Percentiles rank a stretch among this genome's conserved stretches.
phyloP scores from a whole-genome alignment of 2,113 vertebrate genomes.

The Carassius carassius region DNA sequence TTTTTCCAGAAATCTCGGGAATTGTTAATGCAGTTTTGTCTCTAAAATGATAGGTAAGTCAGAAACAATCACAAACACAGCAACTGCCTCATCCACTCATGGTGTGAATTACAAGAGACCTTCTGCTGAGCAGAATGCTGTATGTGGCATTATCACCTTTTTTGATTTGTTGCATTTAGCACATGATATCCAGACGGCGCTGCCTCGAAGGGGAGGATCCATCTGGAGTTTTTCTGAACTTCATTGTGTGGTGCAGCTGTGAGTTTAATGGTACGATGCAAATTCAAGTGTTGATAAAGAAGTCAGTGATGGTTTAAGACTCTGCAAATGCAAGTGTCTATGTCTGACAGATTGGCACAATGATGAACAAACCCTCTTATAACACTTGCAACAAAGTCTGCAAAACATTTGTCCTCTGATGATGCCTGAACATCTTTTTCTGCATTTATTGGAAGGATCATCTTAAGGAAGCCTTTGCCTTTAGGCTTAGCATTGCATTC shows the following conservation, averaged over 20 bases:
- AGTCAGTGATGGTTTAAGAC: background rate
- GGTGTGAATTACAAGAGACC: background rate
- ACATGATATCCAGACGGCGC: background rate
- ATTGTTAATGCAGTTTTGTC: background rate
- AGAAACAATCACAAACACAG: background rate
- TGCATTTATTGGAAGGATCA: background rate
- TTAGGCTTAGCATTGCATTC: background rate
- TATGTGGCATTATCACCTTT: background rate
- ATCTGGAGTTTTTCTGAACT: constrained; percentile 28
- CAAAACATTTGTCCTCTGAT: background rate
- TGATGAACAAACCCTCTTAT: constrained; percentile 9
- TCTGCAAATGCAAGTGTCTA: background rate
- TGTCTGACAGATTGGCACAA: background rate
- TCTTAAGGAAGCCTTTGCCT: no score
- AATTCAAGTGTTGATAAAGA: background rate
- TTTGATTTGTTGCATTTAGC: background rate
- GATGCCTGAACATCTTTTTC: background rate
- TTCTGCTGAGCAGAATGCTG: background rate
- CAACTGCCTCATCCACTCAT: background rate
- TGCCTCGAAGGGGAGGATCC: constrained; percentile 24
- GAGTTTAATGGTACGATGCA: background rate
- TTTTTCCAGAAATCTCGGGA: background rate
- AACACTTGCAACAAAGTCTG: background rate
- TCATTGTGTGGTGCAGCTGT: background rate
- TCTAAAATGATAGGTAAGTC: background rate